Evolutionary conservation across 2,888 invertebrate species (phyloP), one percentile per base, ranked within the genome.

Genomic region (Lochmaea capreae): DNA sequence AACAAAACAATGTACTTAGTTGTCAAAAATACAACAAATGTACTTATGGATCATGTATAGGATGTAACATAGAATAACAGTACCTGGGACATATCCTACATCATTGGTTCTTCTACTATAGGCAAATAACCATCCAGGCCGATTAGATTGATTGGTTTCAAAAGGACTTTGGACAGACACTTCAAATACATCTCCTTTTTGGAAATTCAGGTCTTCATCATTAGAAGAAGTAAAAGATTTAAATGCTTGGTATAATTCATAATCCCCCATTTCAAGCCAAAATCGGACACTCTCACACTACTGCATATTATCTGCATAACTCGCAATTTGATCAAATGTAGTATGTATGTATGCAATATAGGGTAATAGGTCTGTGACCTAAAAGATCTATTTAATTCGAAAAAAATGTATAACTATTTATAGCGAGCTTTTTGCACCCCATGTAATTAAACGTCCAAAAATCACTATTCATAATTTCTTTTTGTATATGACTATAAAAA

Each of bases 81-180:
- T 85, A 86, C 88, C 86, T 81, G 87, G 87, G 72, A 88, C 85
- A 80, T 87, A 88, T 77, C 88, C 88, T 79, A 82, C 81, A 66
- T 81, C 81, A 67, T 85, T 84, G 16, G 87, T 87, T 71, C 87
- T 83, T 76, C 86, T 82, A 79, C 88, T 88, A 75, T 85, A 86
- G 49, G 87, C 88, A 77, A 84, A 84, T 49, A 88, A 79, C 85
- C 87, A 86, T 46, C 87, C 87, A 68, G 85, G 85, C 70, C 83
- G 81, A 79, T 84, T 79, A 77, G 82, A 80, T 73, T 84, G 81
- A 57, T 74, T 82, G 58, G 79, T 80, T 61, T 80, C 77, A 78
- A 85, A 85, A 39, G 85, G 84, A 58, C 84, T 83, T 70, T 84
- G 84, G 33, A 85, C 83, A 52, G 83, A 83, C 73, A 87, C 86